phyloP scores from a whole-genome alignment of 2,113 vertebrate genomes.

The Tenebrosternarchus preto region DNA sequence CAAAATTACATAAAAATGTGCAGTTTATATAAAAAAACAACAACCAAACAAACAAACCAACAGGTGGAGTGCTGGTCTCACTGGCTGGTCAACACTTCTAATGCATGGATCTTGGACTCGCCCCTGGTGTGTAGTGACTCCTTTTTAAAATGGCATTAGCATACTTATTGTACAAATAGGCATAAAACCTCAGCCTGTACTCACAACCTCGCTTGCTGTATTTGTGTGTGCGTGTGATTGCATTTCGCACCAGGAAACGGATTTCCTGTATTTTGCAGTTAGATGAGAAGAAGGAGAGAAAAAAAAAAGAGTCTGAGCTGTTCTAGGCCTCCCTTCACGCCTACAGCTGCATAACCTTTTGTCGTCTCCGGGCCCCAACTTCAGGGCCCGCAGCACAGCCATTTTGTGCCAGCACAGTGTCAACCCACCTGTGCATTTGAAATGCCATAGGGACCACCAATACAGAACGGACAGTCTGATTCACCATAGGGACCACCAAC shows the following conservation, averaged over 20 bases:
- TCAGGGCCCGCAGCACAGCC: neutral
- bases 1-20: too few relatives aligned
- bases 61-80: too few relatives aligned
- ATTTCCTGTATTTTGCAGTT: conserved; percentile 61
- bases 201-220: neutral
- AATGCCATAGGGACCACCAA: conserved; percentile 3
- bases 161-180: too few relatives aligned
- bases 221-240: conserved; percentile 42
- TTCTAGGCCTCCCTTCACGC: conserved; percentile 20
- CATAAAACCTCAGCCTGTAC: conserved; percentile 18
- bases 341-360: conserved; percentile 18
- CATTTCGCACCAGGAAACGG: conserved; percentile 56
- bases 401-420: conserved; percentile 7
- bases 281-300: conserved; percentile 37
- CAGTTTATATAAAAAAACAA: too few relatives aligned
- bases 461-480: neutral
- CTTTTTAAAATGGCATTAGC: too few relatives aligned
- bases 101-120: too few relatives aligned
- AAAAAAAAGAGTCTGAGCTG: conserved; percentile 19
- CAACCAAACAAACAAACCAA: too few relatives aligned
- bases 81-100: too few relatives aligned
- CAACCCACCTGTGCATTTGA: neutral
- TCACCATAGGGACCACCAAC: neutral
- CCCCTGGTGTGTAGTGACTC: too few relatives aligned
- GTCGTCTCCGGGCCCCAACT: neutral